These are phyloP conservation scores for Crax fasciolata DNA, from an alignment of 2,797 vertebrate genomes.

Conservation along the genomic window DNA sequence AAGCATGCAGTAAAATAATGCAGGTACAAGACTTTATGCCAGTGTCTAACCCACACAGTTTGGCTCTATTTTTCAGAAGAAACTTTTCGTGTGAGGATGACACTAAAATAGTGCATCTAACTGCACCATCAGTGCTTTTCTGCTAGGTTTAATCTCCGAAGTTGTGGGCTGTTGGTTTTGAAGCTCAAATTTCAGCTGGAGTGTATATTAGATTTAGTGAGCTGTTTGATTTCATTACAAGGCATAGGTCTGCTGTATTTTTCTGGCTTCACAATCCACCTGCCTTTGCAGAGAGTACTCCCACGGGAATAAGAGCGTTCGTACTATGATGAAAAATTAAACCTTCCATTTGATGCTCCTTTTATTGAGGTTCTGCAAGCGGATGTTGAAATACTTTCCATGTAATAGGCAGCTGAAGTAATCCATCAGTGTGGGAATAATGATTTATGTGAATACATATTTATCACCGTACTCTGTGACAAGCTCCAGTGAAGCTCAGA, in stretches of 20 bases:
- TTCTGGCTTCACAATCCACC: slow-evolving; percentile 40
- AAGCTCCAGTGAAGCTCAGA: background rate
- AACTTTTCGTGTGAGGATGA: slow-evolving; percentile 48
- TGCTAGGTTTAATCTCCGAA: slow-evolving; percentile 58
- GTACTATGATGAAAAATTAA: slow-evolving; percentile 63
- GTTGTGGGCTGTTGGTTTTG: slow-evolving; percentile 50
- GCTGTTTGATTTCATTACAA: slow-evolving; percentile 65
- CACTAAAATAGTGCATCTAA: slow-evolving; percentile 53
- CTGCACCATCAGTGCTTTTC: slow-evolving; percentile 23
- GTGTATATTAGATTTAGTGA: slow-evolving; percentile 43
- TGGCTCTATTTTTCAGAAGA: slow-evolving; percentile 37
- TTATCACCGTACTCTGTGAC: slow-evolving; percentile 22
- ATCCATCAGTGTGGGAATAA: background rate
- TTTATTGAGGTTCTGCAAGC: slow-evolving; percentile 33
- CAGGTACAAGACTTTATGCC: slow-evolving; percentile 24
- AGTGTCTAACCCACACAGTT: slow-evolving; percentile 46
- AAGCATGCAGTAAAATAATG: slow-evolving; percentile 32
- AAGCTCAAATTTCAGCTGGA: slow-evolving; percentile 32
- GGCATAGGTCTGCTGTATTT: background rate
- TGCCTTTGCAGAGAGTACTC: slow-evolving; percentile 46
- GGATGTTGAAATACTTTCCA: background rate
- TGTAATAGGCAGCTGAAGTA: slow-evolving; percentile 17
- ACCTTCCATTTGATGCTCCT: slow-evolving; percentile 36
- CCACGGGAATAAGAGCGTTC: background rate
- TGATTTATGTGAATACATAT: slow-evolving; percentile 43